Evolutionary conservation across 1,140 invertebrate genomes (phyloP).

Genomic region (Teleopsis dalmanni): DNA sequence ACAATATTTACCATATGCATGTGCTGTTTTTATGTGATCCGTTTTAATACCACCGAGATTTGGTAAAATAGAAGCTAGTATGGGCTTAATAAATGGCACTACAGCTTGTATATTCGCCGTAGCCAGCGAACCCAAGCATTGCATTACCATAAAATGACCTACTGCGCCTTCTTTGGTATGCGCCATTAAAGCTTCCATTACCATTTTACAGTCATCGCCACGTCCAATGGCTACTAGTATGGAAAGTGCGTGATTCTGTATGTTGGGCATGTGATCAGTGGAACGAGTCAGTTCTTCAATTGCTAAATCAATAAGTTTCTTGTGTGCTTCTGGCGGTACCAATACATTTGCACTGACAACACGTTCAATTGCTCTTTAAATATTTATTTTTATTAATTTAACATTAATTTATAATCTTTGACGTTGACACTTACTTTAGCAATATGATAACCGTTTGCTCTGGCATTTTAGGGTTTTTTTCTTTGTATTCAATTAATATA

Average conservation of each 20-base stretch:
- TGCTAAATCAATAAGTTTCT: constrained; percentile 51
- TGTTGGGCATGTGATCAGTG: constrained; percentile 53
- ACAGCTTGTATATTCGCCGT: constrained; percentile 67
- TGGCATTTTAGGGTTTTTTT: constrained; percentile 35
- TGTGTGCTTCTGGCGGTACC: constrained; percentile 44
- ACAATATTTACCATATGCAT: constrained; percentile 60
- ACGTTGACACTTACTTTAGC: constrained; percentile 52
- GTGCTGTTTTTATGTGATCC: constrained; percentile 70
- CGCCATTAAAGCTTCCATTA: constrained; percentile 53
- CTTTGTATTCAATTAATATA: constrained; percentile 37
- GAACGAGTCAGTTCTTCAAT: constrained; percentile 59
- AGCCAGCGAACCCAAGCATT: constrained; percentile 72
- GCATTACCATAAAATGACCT: constrained; percentile 71
- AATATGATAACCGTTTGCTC: constrained; percentile 53
- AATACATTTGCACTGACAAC: constrained; percentile 33
- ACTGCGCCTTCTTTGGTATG: constrained; percentile 62
- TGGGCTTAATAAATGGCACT: constrained; percentile 73
- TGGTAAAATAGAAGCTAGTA: constrained; percentile 69
- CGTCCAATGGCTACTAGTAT: constrained; percentile 67
- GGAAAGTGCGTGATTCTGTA: constrained; percentile 60
- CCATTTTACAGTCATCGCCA: constrained; percentile 57
- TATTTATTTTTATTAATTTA: not conserved
- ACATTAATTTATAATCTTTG: too few relatives aligned
- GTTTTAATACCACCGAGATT: constrained; percentile 65
- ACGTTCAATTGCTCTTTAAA: constrained; percentile 34